These are phyloP conservation scores for Batillaria attramentaria DNA, from an alignment of 1,140 invertebrate genomes.

Conservation along the genomic window DNA sequence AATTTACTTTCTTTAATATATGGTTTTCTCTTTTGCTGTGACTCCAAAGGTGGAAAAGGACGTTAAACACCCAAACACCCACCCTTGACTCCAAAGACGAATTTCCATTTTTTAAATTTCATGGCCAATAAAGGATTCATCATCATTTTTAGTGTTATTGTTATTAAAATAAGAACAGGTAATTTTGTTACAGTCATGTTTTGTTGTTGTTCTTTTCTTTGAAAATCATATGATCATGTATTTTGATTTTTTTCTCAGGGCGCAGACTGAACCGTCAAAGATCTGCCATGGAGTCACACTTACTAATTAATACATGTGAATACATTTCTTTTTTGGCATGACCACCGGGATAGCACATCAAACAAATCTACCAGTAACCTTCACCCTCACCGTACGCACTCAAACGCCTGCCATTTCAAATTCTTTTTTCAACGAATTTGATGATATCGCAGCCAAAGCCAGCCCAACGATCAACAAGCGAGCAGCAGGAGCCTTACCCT, in stretches of 20 bases:
- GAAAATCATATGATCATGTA: no score
- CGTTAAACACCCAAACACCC: no score
- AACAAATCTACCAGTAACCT: no score
- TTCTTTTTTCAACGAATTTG: neutral
- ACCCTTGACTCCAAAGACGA: no score
- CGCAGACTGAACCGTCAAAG: no score
- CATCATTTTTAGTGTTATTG: neutral
- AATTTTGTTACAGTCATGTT: no score
- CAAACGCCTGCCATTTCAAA: neutral
- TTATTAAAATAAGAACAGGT: neutral
- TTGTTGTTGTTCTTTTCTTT: no score
- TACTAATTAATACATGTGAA: neutral
- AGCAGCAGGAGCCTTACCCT: constrained; percentile 78
- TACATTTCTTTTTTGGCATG: neutral
- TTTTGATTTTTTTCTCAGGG: no score
- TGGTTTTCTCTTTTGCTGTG: no score
- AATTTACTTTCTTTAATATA: no score
- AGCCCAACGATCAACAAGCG: neutral
- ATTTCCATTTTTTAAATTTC: neutral
- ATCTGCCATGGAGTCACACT: neutral
- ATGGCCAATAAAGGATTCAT: neutral
- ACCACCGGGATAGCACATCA: neutral
- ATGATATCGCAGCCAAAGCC: neutral
- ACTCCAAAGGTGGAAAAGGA: no score
- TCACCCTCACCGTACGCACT: no score